These are phyloP conservation scores for Plectropomus leopardus DNA, from an alignment of 2,113 vertebrate species.

Conservation along the genomic window DNA sequence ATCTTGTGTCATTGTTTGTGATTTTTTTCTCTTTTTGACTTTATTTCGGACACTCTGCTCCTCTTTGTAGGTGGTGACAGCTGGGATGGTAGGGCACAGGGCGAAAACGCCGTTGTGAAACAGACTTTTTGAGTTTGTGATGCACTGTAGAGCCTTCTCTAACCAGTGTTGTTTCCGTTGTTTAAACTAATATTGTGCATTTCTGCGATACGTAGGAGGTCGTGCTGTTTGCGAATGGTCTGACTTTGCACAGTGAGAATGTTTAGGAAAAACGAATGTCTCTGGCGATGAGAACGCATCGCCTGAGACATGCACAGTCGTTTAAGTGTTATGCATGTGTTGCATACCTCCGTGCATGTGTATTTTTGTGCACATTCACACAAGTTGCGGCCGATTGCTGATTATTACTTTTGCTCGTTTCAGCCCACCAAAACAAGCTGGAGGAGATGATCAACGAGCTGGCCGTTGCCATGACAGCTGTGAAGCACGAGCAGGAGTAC, in stretches of 20 bases:
- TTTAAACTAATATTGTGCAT: conserved; percentile 60
- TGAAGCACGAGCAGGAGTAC: conserved; percentile 99
- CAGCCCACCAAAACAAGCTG: conserved; percentile 99
- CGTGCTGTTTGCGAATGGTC: conserved; percentile 51
- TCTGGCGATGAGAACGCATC: conserved; percentile 18
- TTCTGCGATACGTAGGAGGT: background rate
- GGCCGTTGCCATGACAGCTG: conserved; percentile 97
- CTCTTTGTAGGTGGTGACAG: conserved; percentile 74
- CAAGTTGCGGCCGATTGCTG: background rate
- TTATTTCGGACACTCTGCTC: conserved; percentile 40
- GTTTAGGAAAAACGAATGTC: background rate
- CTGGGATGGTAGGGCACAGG: conserved; percentile 81
- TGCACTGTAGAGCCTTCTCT: conserved; percentile 67
- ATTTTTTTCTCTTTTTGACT: conserved; percentile 30
- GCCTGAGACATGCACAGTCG: conserved; percentile 21
- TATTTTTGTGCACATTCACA: background rate
- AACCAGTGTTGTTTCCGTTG: conserved; percentile 63
- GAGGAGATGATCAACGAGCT: conserved; percentile 99
- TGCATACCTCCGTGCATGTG: conserved; percentile 46
- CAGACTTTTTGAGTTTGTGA: conserved; percentile 52
- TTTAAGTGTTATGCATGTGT: conserved; percentile 35
- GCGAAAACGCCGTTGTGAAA: conserved; percentile 18
- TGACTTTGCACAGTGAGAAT: conserved; percentile 53
- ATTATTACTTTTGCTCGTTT: background rate
- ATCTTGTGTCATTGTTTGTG: background rate